phyloP scores from a whole-genome alignment of 2,888 invertebrate genomes.

The Cyrtodaria siliqua region DNA sequence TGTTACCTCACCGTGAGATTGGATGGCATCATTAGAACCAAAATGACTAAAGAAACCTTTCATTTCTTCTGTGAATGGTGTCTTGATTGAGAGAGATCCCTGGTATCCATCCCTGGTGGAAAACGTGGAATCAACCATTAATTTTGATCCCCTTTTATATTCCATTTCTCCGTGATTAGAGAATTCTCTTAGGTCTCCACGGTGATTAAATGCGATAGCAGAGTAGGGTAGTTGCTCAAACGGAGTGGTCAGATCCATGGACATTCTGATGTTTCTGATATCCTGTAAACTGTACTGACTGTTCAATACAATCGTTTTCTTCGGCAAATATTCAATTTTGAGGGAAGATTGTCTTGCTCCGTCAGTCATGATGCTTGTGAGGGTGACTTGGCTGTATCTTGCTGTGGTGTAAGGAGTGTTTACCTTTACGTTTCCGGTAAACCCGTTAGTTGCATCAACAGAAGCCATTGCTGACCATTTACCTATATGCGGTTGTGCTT shows the following conservation, averaged over 20 bases:
- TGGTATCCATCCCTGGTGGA: conserved; percentile 17
- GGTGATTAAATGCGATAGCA: conserved; percentile 23
- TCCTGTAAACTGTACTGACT: conserved; percentile 19
- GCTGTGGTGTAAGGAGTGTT: conserved; percentile 27
- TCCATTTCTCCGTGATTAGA: conserved; percentile 32
- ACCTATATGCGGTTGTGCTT: conserved; percentile 34
- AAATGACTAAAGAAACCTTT: conserved; percentile 18
- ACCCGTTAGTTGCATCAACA: conserved; percentile 27
- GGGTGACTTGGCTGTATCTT: conserved; percentile 19
- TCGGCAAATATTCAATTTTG: conserved; percentile 40
- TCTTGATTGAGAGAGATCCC: conserved; percentile 24
- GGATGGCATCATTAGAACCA: conserved; percentile 26
- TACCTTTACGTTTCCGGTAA: conserved; percentile 38
- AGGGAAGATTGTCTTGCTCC: conserved; percentile 26
- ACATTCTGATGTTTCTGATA: conserved; percentile 13
- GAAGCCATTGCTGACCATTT: conserved; percentile 26
- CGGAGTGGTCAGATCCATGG: conserved; percentile 43
- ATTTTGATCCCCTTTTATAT: conserved; percentile 24
- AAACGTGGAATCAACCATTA: conserved; percentile 27
- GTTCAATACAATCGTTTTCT: conserved; percentile 22
- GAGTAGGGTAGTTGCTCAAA: conserved; percentile 28
- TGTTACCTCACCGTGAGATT: conserved; percentile 31
- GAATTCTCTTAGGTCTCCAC: conserved; percentile 30
- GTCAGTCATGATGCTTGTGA: conserved; percentile 17
- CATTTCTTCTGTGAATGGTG: conserved; percentile 34